phyloP scores from a whole-genome alignment of 2,113 vertebrate species.

The Prunella himalayana region DNA sequence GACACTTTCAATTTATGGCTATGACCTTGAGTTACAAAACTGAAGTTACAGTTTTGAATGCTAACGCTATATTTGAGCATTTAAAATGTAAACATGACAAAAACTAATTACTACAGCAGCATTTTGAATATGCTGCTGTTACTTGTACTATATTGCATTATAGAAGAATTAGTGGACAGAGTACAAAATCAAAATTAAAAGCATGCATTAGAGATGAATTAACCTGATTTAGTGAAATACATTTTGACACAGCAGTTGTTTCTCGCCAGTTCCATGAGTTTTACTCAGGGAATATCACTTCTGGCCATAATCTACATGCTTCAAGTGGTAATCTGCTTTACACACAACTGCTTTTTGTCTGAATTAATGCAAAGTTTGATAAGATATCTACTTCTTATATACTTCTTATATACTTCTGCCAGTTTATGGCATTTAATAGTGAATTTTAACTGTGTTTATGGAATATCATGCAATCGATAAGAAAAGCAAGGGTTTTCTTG shows the following conservation, averaged over 20 bases:
- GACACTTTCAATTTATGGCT: background rate
- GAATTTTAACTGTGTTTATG: background rate
- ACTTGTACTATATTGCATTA: background rate
- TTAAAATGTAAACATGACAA: background rate
- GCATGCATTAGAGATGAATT: constrained; percentile 47
- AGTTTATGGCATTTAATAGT: background rate
- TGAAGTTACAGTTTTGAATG: background rate
- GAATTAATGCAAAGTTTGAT: background rate
- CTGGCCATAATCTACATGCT: constrained; percentile 58
- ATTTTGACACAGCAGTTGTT: constrained; percentile 74
- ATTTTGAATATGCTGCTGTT: background rate
- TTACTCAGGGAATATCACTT: constrained; percentile 63
- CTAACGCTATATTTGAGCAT: background rate
- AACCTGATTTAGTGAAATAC: constrained; percentile 58
- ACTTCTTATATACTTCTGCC: background rate
- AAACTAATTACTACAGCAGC: background rate
- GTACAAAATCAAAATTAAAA: constrained; percentile 50
- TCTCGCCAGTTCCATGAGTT: constrained; percentile 70
- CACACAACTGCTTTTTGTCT: constrained; percentile 34
- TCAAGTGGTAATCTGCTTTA: constrained; percentile 66
- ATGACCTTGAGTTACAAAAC: background rate
- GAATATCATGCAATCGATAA: background rate
- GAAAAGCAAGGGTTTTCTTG: background rate
- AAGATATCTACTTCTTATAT: background rate
- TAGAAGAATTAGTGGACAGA: background rate